These are phyloP conservation scores for Nannoperca obscura DNA, from an alignment of 2,797 vertebrate genomes.

Conservation along the genomic window DNA sequence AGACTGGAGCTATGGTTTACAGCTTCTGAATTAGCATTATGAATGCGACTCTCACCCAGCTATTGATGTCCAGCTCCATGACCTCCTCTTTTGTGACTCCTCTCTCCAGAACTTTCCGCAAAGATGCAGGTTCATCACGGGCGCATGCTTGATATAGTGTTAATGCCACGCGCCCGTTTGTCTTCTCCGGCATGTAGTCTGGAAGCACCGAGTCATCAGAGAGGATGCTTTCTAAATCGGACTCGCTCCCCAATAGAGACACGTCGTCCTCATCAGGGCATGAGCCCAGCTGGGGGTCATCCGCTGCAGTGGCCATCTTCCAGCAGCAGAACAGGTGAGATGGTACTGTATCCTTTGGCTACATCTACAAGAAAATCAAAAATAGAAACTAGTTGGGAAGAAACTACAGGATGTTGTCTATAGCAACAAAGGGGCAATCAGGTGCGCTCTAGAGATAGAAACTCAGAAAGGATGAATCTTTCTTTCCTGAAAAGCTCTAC, in stretches of 20 bases:
- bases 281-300: constrained; percentile 80
- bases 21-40: background rate
- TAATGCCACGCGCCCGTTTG: constrained; percentile 24
- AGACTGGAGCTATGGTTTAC: background rate
- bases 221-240: constrained; percentile 82
- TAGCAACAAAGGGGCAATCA: constrained; percentile 21
- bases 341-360: constrained; percentile 17
- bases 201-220: constrained; percentile 87
- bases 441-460: constrained; percentile 1
- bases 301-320: constrained; percentile 78
- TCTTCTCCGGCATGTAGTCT: constrained; percentile 53
- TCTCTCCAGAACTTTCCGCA: constrained; percentile 81
- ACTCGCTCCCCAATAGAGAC: constrained; percentile 53
- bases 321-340: constrained; percentile 46
- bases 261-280: constrained; percentile 66
- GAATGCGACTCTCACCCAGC: constrained; percentile 84
- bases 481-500: background rate
- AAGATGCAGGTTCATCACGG: constrained; percentile 80
- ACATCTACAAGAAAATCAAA: constrained; percentile 57
- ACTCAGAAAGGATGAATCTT: background rate
- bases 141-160: constrained; percentile 87
- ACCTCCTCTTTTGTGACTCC: constrained; percentile 87
- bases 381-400: constrained; percentile 1
- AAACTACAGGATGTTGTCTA: constrained; percentile 17
- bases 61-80: constrained; percentile 87